A percentile compares a stretch with the other conserved stretches of the same genome.
Evolutionary conservation across 2,797 vertebrate species (phyloP).

Genomic region (Macropodus opercularis): DNA sequence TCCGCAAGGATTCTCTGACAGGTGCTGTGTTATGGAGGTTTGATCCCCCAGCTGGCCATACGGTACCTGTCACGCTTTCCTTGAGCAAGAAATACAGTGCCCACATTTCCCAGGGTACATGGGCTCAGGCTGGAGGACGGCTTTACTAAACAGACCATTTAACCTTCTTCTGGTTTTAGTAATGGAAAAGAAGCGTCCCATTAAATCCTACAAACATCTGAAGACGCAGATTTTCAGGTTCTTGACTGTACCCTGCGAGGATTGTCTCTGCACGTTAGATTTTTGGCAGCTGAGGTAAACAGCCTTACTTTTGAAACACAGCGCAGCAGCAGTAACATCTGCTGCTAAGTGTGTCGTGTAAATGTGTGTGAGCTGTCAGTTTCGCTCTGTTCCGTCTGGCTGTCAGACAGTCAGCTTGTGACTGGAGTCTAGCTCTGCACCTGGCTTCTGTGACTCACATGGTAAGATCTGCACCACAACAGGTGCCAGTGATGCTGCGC

Average conservation of each 20-base stretch:
- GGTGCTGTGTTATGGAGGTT: conserved; percentile 38
- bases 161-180: conserved; percentile 10
- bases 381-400: conserved; percentile 21
- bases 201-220: conserved; percentile 19
- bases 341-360: conserved; percentile 2
- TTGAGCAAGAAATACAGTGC: conserved; percentile 49
- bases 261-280: neutral
- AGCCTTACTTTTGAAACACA: conserved; percentile 11
- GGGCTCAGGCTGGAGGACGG: conserved; percentile 7
- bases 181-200: conserved; percentile 14
- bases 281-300: conserved; percentile 21
- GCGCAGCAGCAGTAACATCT: conserved; percentile 14
- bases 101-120: conserved; percentile 18
- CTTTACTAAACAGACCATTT: conserved; percentile 20
- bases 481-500: conserved; percentile 11
- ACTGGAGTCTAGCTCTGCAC: conserved; percentile 21
- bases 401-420: conserved; percentile 24
- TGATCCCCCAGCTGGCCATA: conserved; percentile 21
- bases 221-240: conserved; percentile 2
- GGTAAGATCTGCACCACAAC: conserved; percentile 65
- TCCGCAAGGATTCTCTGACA: conserved; percentile 45
- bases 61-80: conserved; percentile 46
- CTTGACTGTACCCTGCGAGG: neutral
- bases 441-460: conserved; percentile 45
- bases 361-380: conserved; percentile 28